phyloP scores from a whole-genome alignment of 2,888 invertebrate genomes.

The Hirtodrosophila alboralis region DNA sequence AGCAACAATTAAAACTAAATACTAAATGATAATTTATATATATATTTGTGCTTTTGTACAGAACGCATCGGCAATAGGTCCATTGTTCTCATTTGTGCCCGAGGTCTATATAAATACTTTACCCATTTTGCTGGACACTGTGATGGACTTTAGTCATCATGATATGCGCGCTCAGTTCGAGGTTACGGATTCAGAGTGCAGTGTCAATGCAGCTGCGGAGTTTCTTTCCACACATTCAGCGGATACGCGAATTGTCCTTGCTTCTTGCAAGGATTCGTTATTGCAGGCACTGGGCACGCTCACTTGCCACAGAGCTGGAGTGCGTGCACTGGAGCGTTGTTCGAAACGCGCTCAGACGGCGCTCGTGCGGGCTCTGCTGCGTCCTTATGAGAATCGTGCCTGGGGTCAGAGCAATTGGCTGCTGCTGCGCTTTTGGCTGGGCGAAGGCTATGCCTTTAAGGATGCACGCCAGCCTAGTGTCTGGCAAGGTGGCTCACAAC shows the following conservation, averaged over 20 bases:
- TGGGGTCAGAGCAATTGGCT: constrained; percentile 95
- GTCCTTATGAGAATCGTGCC: constrained; percentile 92
- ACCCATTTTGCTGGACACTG: constrained; percentile 82
- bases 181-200: constrained; percentile 86
- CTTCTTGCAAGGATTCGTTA: constrained; percentile 90
- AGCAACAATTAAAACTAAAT: neutral
- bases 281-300: constrained; percentile 91
- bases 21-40: no score
- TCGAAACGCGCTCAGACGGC: constrained; percentile 86
- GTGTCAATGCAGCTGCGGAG: constrained; percentile 87
- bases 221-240: constrained; percentile 91
- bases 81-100: constrained; percentile 88
- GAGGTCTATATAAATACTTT: constrained; percentile 88
- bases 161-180: constrained; percentile 82
- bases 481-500: constrained; percentile 85
- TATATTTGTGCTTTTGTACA: constrained; percentile 66
- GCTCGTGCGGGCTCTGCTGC: constrained; percentile 89
- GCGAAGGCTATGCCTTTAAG: constrained; percentile 91
- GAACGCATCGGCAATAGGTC: constrained; percentile 85
- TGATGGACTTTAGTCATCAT: constrained; percentile 84
- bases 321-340: constrained; percentile 89
- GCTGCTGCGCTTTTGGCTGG: constrained; percentile 92
- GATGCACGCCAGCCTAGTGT: constrained; percentile 86
- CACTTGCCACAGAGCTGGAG: constrained; percentile 89
- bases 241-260: constrained; percentile 89